Percentiles rank a stretch among this genome's conserved stretches.
Conservation (phyloP, 2,113 vertebrate genomes). For the Bos taurus region DNA sequence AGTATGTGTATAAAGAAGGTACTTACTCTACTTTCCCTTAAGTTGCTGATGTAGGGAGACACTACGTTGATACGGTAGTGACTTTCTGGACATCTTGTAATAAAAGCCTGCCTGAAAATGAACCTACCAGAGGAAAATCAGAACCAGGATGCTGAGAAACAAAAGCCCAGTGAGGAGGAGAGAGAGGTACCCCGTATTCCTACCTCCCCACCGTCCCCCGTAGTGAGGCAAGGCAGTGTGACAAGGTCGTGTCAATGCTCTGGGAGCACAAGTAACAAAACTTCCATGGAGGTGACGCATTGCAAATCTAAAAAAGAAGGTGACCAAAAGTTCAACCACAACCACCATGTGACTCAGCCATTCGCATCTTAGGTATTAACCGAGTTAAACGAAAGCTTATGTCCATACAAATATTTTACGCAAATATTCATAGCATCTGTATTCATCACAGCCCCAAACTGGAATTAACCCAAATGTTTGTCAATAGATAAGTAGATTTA, state of each 20-base stretch:
- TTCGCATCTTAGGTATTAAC: neutral
- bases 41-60: neutral
- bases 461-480: neutral
- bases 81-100: neutral
- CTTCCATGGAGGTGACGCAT: neutral
- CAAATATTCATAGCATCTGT: neutral
- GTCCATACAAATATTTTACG: neutral
- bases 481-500: neutral
- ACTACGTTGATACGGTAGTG: neutral
- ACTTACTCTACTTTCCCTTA: neutral
- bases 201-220: rapidly evolving
- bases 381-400: neutral
- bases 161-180: neutral
- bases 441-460: neutral
- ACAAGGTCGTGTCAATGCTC: neutral
- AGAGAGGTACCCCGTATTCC: neutral
- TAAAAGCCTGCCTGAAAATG: neutral
- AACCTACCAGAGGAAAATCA: neutral
- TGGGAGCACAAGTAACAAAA: neutral
- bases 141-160: neutral
- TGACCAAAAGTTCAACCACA: neutral
- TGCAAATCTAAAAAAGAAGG: neutral
- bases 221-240: neutral
- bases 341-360: neutral
- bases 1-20: neutral